phyloP scores from a whole-genome alignment of 1,140 invertebrate genomes.

The Saccostrea glomerata region DNA sequence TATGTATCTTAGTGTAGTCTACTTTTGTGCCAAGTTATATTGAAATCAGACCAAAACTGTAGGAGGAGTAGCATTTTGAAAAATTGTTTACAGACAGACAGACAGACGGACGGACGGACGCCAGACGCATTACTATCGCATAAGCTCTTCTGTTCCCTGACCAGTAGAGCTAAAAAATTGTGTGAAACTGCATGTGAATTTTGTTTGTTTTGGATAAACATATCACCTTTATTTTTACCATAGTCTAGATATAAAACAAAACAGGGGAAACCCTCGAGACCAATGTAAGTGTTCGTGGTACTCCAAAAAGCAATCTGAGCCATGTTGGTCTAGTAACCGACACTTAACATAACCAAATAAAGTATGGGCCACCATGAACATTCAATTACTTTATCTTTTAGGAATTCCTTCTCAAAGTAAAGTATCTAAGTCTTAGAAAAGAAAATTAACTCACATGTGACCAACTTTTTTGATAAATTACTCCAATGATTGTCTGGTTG shows the following conservation, averaged over 20 bases:
- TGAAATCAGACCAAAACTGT: no score
- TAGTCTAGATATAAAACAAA: no score
- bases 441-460: constrained; percentile 6
- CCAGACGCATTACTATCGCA: no score
- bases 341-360: neutral
- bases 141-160: no score
- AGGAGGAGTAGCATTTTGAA: no score
- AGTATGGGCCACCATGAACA: neutral
- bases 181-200: no score
- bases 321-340: neutral
- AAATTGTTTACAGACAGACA: no score
- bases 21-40: no score
- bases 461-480: neutral
- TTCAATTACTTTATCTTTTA: neutral
- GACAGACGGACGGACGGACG: no score
- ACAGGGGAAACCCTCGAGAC: neutral
- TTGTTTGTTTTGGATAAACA: neutral
- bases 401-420: neutral
- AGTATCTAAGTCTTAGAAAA: neutral
- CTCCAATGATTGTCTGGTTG: no score
- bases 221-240: neutral
- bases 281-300: neutral
- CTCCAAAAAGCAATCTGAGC: neutral
- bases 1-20: no score
- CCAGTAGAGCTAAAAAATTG: no score